Base-by-base conservation (phyloP, 1,140 invertebrate species). In the Hylyphantes graminicola region DNA sequence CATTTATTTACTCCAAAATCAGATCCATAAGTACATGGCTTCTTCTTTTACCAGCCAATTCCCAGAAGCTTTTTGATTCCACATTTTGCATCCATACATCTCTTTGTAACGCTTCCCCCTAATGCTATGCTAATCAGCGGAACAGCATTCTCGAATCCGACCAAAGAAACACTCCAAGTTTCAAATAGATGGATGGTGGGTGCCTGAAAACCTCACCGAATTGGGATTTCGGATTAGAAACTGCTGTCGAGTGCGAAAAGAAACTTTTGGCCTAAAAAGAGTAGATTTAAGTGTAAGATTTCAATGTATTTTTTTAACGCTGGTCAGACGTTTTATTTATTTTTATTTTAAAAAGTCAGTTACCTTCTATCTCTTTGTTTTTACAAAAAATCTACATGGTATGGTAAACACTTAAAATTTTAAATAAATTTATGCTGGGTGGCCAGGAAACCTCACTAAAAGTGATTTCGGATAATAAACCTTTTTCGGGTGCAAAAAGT, bases 71-170 rank as follows among this genome's bases (percentile, higher is more conserved):
- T 55, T 17, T 74, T 19, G 72, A 74, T n/a, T 57, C 17, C 67
- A 15, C 48, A 51, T 48, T 17, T 35, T 55, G 64, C 51, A 63
- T 67, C 11, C 76, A 78, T 78, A 67, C 67, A 78, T 78, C 76
- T 67, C 76, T 35, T 35, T 55, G 61, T 78, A 63, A 67, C 76
- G 63, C 64, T 21, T 15, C 50, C 50, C 50, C 50, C 55, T 78
- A 78, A 78, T 78, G 76, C 76, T 78, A 78, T 78, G 76, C 76
- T 78, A 78, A 78, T 78, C 61, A 78, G 63, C 63, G 61, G 76
- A 63, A 50, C 76, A 78, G 8, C 76, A 67, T 78, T 78, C 64
- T 35, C 19, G 74, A 48, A 76, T 21, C 19, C 74, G n/a, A 35
- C 50, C 67, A 53, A 78, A 78, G 76, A 64, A 78, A 67, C 63